A percentile compares a stretch with the other conserved stretches of the same genome.
These are phyloP conservation scores for Eulemur mongoz DNA, from an alignment of 2,797 vertebrate species.

Conservation along the genomic window DNA sequence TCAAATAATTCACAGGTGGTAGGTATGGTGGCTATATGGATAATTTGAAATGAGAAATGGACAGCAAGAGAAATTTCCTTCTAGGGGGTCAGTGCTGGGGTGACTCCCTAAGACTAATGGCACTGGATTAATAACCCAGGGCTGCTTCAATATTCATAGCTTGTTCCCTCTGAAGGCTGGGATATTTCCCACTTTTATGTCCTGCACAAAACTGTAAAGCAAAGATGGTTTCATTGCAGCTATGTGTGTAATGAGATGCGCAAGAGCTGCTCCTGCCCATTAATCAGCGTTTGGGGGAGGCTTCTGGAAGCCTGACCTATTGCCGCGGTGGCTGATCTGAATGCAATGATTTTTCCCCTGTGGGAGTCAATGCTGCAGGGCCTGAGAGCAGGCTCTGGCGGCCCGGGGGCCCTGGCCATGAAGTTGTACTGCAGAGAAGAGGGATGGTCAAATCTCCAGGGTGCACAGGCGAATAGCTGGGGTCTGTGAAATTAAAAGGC, in stretches of 20 bases:
- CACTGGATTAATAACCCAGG: conserved; percentile 64
- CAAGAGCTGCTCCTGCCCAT: conserved; percentile 58
- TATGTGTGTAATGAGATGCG: conserved; percentile 62
- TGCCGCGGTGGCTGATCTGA: conserved; percentile 46
- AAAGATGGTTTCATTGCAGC: conserved; percentile 71
- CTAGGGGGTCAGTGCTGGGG: conserved; percentile 54
- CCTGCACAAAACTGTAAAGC: conserved; percentile 70
- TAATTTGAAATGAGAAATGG: conserved; percentile 75
- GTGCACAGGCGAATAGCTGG: neutral
- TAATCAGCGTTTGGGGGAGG: conserved; percentile 61
- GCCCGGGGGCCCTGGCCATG: neutral
- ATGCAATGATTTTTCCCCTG: conserved; percentile 24
- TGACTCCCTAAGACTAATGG: conserved; percentile 56
- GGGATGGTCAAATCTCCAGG: neutral
- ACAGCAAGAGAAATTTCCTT: conserved; percentile 59
- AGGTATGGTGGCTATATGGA: conserved; percentile 61
- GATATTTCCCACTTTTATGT: conserved; percentile 70
- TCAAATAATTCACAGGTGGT: conserved; percentile 73
- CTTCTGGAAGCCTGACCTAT: conserved; percentile 69
- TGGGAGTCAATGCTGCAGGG: neutral
- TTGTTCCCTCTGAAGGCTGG: conserved; percentile 53
- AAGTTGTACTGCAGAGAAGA: neutral
- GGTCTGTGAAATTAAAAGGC: neutral
- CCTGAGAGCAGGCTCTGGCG: neutral
- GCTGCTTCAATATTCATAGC: conserved; percentile 71